Percentiles rank a stretch among this genome's conserved stretches.
phyloP scores from a whole-genome alignment of 2,888 invertebrate species.

The Archaeoteleia sp. region DNA sequence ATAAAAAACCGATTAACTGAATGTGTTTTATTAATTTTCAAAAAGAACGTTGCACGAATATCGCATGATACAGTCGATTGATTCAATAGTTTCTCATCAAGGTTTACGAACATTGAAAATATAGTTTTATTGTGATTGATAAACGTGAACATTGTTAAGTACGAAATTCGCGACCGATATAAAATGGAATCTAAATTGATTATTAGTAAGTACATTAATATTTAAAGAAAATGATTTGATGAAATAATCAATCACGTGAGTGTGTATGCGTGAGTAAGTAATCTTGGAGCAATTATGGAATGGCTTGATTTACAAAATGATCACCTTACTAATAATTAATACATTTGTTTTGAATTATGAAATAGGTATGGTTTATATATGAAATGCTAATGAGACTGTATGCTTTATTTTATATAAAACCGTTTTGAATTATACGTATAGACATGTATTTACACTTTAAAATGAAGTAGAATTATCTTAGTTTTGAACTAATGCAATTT shows the following conservation, averaged over 20 bases:
- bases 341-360: background rate
- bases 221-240: slow-evolving; percentile 10
- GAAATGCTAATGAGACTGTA: too few relatives aligned
- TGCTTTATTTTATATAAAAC: too few relatives aligned
- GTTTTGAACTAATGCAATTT: too few relatives aligned
- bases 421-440: too few relatives aligned
- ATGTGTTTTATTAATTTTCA: slow-evolving; percentile 27
- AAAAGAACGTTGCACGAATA: slow-evolving; percentile 41
- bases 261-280: slow-evolving; percentile 17
- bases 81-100: background rate
- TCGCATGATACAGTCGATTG: slow-evolving; percentile 31
- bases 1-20: too few relatives aligned
- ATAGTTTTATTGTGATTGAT: too few relatives aligned
- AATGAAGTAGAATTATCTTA: too few relatives aligned
- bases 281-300: slow-evolving; percentile 39
- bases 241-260: slow-evolving; percentile 29
- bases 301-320: slow-evolving; percentile 27
- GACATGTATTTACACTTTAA: too few relatives aligned
- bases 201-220: slow-evolving; percentile 36
- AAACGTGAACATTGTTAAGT: too few relatives aligned
- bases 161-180: slow-evolving; percentile 23
- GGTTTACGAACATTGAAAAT: background rate
- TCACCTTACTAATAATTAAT: background rate
- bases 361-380: too few relatives aligned
- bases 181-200: slow-evolving; percentile 18